Conservation (phyloP, 2,888 invertebrate species). For the Trichogramma dendrolimi region DNA sequence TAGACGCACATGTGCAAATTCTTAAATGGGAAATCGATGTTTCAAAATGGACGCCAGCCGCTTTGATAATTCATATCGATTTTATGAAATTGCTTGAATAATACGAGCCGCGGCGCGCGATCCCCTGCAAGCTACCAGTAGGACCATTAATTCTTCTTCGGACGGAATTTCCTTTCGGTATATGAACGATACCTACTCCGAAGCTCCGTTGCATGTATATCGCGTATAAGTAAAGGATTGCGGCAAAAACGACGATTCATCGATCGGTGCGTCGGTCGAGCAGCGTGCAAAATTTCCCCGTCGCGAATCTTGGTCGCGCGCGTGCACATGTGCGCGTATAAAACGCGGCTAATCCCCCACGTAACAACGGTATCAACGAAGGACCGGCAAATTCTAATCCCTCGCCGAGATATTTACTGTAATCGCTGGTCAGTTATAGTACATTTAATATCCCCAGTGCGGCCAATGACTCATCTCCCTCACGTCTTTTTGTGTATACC, state of each 20-base stretch:
- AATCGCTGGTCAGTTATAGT: slow-evolving; percentile 38
- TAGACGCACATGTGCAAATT: too few species aligned
- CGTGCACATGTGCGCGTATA: neutral
- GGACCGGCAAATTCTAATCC: too few species aligned
- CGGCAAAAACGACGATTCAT: too few species aligned
- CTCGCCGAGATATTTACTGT: too few species aligned
- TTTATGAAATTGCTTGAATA: neutral
- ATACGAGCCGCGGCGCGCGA: neutral
- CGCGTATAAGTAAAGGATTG: too few species aligned
- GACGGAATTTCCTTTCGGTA: too few species aligned
- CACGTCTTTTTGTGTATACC: too few species aligned
- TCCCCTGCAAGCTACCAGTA: slow-evolving; percentile 5
- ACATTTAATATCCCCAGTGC: slow-evolving; percentile 40
- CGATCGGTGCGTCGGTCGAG: neutral
- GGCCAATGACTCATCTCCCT: slow-evolving; percentile 44
- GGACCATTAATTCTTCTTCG: slow-evolving; percentile 22
- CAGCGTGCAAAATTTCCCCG: slow-evolving; percentile 4
- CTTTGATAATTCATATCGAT: slow-evolving; percentile 26
- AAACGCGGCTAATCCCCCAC: neutral
- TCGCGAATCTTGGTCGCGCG: neutral
- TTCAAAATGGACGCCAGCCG: slow-evolving; percentile 24
- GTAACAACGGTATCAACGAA: too few species aligned
- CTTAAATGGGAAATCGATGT: slow-evolving; percentile 15
- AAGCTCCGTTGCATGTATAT: too few species aligned
- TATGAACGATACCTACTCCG: too few species aligned